These are phyloP conservation scores for Acrocephalus scirpaceus DNA, from an alignment of 2,797 vertebrate genomes.

Conservation along the genomic window DNA sequence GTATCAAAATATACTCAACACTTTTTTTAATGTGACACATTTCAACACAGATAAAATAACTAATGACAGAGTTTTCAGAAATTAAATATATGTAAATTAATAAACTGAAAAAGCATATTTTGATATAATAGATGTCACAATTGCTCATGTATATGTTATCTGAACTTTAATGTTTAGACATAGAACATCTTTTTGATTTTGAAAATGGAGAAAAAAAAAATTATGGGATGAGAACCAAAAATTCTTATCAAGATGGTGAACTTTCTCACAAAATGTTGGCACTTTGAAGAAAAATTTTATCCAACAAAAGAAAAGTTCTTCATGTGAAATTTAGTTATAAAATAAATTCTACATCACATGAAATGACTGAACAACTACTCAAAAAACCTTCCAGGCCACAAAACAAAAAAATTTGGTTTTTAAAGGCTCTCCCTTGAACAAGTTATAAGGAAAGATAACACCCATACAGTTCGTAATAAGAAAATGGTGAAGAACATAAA, in stretches of 20 bases:
- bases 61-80: background rate
- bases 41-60: background rate
- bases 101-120: background rate
- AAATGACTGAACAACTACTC: background rate
- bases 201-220: background rate
- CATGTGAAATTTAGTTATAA: background rate
- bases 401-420: background rate
- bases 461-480: background rate
- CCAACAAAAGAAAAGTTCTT: background rate
- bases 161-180: background rate
- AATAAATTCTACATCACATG: background rate
- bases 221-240: background rate
- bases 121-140: background rate
- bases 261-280: background rate
- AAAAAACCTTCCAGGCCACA: background rate
- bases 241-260: background rate
- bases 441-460: background rate
- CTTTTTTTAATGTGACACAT: background rate
- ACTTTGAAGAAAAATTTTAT: background rate
- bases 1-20: background rate
- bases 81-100: background rate
- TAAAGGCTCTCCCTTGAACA: background rate
- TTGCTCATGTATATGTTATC: background rate
- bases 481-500: background rate
- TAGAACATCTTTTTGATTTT: background rate